Conservation (phyloP, 2,888 invertebrate species). For the Hypselothyrea guttata region DNA sequence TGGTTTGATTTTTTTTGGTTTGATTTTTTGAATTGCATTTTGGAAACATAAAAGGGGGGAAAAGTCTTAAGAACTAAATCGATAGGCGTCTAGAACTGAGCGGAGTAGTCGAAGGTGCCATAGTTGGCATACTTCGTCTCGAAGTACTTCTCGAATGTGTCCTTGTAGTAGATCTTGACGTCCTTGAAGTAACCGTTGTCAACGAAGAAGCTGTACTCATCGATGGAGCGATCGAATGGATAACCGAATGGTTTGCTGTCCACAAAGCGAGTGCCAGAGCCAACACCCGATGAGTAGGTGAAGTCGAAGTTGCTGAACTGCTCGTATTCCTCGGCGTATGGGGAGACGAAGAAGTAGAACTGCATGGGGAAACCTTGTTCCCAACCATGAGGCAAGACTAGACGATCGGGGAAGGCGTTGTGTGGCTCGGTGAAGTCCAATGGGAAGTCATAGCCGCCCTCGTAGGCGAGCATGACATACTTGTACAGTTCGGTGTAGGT, state of each 20-base stretch:
- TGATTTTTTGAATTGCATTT: slow-evolving; percentile 30
- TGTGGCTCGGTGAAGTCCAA: slow-evolving; percentile 84
- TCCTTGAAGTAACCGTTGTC: slow-evolving; percentile 88
- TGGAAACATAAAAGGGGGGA: slow-evolving; percentile 17
- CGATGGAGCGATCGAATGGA: slow-evolving; percentile 88
- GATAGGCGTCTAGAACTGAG: slow-evolving; percentile 46
- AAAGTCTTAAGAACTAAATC: slow-evolving; percentile 37
- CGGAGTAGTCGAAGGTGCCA: slow-evolving; percentile 72
- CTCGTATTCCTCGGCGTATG: slow-evolving; percentile 83
- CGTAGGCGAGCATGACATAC: slow-evolving; percentile 85
- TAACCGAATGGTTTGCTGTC: slow-evolving; percentile 88
- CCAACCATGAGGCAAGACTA: slow-evolving; percentile 88
- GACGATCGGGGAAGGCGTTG: slow-evolving; percentile 88
- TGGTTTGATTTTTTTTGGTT: slow-evolving; percentile 36
- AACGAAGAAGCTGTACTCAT: slow-evolving; percentile 85
- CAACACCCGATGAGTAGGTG: slow-evolving; percentile 83
- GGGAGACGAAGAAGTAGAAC: slow-evolving; percentile 86
- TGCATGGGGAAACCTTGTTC: slow-evolving; percentile 86
- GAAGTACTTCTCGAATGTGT: slow-evolving; percentile 79
- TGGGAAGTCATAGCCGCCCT: slow-evolving; percentile 84
- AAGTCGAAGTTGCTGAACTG: slow-evolving; percentile 83
- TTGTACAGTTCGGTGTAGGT: slow-evolving; percentile 86
- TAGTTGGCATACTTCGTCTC: slow-evolving; percentile 68
- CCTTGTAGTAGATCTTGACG: slow-evolving; percentile 86
- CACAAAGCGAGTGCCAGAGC: slow-evolving; percentile 84